Percentiles rank a stretch among this genome's conserved stretches.
Conservation (phyloP, 37 sponge, comb jelly and placozoan genomes). For the Mnemiopsis leidyi region DNA sequence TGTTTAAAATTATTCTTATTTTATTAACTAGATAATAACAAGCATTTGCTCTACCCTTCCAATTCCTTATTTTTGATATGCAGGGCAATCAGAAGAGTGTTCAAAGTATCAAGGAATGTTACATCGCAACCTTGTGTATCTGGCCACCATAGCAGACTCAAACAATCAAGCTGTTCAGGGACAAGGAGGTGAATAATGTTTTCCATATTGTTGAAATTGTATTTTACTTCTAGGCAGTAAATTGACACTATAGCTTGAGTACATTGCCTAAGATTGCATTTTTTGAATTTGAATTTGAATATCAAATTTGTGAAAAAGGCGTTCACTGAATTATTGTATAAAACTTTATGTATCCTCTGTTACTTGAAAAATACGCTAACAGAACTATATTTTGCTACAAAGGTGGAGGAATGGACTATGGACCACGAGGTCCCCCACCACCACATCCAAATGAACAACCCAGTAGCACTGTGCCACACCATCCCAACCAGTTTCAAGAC, state of each 20-base stretch:
- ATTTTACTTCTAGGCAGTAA: no score
- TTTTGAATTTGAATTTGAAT: no score
- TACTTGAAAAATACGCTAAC: not conserved
- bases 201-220: no score
- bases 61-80: not conserved
- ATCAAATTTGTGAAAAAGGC: no score
- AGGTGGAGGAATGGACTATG: constrained; percentile 41
- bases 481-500: constrained; percentile 37
- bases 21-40: not conserved
- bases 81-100: constrained; percentile 60
- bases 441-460: not conserved
- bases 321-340: no score
- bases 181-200: not conserved
- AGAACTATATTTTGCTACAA: not conserved
- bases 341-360: no score
- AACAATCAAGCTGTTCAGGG: constrained; percentile 65
- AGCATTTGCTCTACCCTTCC: not conserved
- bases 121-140: constrained; percentile 78
- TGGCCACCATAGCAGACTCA: constrained; percentile 82
- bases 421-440: constrained; percentile 24
- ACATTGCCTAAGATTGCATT: no score
- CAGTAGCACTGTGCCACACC: constrained; percentile 49
- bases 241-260: no score
- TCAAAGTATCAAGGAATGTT: constrained; percentile 85
- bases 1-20: not conserved